Evolutionary conservation across 2,113 vertebrate genomes (phyloP), one percentile per base, ranked within the genome.

Genomic region (Felis chaus): DNA sequence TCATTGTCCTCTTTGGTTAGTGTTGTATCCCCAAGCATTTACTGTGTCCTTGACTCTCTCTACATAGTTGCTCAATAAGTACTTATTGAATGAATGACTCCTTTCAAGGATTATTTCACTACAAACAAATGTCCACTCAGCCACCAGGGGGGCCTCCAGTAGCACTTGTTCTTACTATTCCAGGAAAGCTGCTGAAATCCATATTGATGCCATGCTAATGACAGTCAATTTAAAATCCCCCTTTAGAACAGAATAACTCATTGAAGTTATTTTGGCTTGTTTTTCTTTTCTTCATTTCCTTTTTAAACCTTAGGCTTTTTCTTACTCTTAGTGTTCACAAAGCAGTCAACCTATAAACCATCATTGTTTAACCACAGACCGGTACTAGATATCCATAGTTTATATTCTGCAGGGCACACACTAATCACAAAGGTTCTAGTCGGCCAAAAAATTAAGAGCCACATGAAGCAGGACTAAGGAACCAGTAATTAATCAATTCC

Each of bases 141-240:
- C 94, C 95, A 95, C 85, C 80, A 92, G 94, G 63, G 91, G 50
- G 94, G 41, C 74, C 79, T 97, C 88, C 66, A 61, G 73, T 36
- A 84, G 45, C 82, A 66, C 50, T 90, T 92, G 63, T 96, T 80
- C 48, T 13, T 73, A 29, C 55, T 39, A 50, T 23, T 92, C 63
- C 31, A 86, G 36, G 76, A 53, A 84, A 91, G 33, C 31, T 39
- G 31, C 65, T 74, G 57, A 96, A 87, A 66, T 95, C 76, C 41
- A 45, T 41, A 87, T 2, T 41, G 53, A 73, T 69, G 15, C 50
- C 83, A 5, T 41, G 23, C 33, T 66, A 53, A 50, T 48, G 7
- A 95, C 5, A 85, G 5, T 81, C 8, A 9, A 12, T 86, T 45
- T 93, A 63, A 87, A 78, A 80, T 78, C 29, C 21, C 12, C 65